A percentile compares a stretch with the other conserved stretches of the same genome.
Conservation (phyloP, 2,888 invertebrate genomes). For the Ophion obscuratus region DNA sequence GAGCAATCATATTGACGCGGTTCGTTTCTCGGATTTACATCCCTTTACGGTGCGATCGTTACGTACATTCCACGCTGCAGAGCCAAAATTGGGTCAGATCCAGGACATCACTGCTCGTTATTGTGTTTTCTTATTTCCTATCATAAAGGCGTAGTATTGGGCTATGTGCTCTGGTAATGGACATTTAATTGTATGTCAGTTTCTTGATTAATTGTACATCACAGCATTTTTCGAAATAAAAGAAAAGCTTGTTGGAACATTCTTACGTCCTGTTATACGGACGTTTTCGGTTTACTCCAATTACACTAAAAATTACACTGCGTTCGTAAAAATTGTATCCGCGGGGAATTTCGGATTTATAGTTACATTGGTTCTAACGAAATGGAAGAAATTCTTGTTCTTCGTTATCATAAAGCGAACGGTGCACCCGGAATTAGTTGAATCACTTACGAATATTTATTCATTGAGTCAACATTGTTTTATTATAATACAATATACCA, state of each 20-base stretch:
- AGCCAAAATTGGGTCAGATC: neutral
- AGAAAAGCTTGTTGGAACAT: neutral
- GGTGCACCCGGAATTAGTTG: neutral
- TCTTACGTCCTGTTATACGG: neutral
- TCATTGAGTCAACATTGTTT: neutral
- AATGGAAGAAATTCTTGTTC: neutral
- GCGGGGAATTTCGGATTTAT: neutral
- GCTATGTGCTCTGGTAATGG: neutral
- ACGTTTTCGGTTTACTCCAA: neutral
- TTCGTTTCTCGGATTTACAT: slow-evolving; percentile 49
- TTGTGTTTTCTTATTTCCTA: neutral
- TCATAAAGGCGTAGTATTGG: neutral
- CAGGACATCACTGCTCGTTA: neutral
- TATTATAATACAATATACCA: too few relatives aligned
- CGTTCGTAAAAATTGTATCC: neutral
- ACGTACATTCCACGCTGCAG: neutral
- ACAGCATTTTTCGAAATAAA: neutral
- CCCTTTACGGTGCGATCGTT: slow-evolving; percentile 28
- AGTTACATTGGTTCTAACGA: neutral
- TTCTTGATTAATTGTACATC: neutral
- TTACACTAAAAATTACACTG: neutral
- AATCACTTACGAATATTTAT: neutral
- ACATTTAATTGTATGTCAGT: neutral
- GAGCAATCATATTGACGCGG: slow-evolving; percentile 57
- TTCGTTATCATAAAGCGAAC: neutral